These are phyloP conservation scores for Drosophila falleni DNA, from an alignment of 2,888 invertebrate genomes.

Conservation along the genomic window DNA sequence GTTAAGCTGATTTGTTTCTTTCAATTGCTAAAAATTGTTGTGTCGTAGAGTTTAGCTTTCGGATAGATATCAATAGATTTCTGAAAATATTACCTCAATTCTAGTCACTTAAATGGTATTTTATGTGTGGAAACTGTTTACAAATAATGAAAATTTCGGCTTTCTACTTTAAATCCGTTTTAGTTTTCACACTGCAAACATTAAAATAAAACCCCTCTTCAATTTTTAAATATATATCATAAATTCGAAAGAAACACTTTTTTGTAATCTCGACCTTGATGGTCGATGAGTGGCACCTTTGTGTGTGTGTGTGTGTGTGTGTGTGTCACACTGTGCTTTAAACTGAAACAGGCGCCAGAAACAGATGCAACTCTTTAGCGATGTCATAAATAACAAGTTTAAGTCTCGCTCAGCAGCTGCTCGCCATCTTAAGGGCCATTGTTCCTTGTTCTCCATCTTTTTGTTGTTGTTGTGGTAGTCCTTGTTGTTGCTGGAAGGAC, in stretches of 20 bases:
- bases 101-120: too few species aligned
- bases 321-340: background rate
- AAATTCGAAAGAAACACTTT: constrained; percentile 7
- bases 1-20: too few species aligned
- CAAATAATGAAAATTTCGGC: background rate
- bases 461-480: constrained; percentile 25
- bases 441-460: constrained; percentile 20
- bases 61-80: too few species aligned
- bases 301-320: background rate
- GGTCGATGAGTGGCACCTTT: constrained; percentile 35
- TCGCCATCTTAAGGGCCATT: constrained; percentile 36
- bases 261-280: constrained; percentile 13
- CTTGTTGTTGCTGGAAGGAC: constrained; percentile 26
- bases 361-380: constrained; percentile 55
- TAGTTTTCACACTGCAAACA: background rate
- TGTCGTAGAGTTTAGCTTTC: too few species aligned
- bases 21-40: too few species aligned
- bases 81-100: too few species aligned
- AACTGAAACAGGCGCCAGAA: constrained; percentile 21
- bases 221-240: constrained; percentile 16
- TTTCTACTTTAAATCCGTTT: background rate
- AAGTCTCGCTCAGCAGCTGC: constrained; percentile 55
- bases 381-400: constrained; percentile 72
- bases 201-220: background rate
- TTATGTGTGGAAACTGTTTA: background rate